Conservation (phyloP, 2,888 invertebrate species). For the Leptothorax acervorum region DNA sequence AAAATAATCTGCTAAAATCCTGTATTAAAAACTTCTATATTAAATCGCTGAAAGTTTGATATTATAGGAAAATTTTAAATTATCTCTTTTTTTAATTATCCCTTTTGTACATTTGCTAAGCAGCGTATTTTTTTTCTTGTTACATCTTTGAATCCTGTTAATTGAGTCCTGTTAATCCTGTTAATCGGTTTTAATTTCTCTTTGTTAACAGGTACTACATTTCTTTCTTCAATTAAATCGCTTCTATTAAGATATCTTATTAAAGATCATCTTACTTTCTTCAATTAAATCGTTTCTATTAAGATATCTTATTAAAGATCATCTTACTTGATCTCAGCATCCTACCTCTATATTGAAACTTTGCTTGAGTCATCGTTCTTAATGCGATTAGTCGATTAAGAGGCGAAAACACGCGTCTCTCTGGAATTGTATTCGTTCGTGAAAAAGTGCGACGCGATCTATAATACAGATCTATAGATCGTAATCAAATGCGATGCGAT, state of each 20-base stretch:
- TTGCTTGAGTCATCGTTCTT: not conserved
- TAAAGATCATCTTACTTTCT: too few species aligned
- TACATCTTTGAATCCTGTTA: not conserved
- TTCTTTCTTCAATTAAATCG: slow-evolving; percentile 1
- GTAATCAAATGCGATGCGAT: slow-evolving; percentile 27
- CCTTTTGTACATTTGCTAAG: not conserved
- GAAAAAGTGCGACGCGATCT: not conserved
- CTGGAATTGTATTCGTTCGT: not conserved
- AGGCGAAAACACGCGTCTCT: not conserved
- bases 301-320: not conserved
- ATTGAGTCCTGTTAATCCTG: not conserved
- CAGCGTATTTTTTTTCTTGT: not conserved
- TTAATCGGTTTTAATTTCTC: not conserved
- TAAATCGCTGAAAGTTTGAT: not conserved
- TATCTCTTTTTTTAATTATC: not conserved
- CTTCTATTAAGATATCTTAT: not conserved
- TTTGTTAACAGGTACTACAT: not conserved
- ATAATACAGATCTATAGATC: slow-evolving; percentile 41
- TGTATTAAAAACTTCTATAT: not conserved
- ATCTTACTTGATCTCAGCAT: not conserved
- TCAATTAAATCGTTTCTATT: slow-evolving; percentile 1
- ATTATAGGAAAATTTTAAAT: not conserved
- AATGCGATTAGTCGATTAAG: slow-evolving; percentile 20
- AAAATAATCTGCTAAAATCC: not conserved
- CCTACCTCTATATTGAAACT: slow-evolving; percentile 21